phyloP scores from a whole-genome alignment of 2,113 vertebrate species.

The Gavia stellata region DNA sequence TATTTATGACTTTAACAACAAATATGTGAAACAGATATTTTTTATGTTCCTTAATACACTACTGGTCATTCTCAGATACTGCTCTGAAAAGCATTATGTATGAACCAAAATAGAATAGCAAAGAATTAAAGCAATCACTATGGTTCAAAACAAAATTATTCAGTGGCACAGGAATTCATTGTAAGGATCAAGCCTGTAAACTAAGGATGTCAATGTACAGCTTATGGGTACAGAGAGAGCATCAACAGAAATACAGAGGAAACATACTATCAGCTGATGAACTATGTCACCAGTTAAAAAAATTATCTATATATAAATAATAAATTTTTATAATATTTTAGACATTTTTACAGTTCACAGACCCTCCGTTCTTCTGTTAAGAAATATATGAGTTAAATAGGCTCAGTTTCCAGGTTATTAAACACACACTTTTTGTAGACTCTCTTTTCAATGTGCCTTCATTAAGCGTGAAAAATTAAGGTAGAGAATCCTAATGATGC shows the following conservation, averaged over 20 bases:
- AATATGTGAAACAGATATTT: not conserved
- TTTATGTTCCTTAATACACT: not conserved
- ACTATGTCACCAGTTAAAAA: not conserved
- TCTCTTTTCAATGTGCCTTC: not conserved
- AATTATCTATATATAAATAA: not conserved
- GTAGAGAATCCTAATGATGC: not conserved
- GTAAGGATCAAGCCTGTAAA: constrained; percentile 1
- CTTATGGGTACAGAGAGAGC: not conserved
- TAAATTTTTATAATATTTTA: not conserved
- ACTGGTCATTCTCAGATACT: not conserved
- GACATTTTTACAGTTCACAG: not conserved
- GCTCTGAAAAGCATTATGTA: not conserved
- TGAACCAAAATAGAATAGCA: not conserved
- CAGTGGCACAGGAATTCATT: not conserved
- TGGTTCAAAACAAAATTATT: not conserved
- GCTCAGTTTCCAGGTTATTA: not conserved
- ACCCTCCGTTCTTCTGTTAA: constrained; percentile 8
- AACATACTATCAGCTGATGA: not conserved
- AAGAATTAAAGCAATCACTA: not conserved
- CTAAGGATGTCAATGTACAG: not conserved
- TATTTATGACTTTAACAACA: not conserved
- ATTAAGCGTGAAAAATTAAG: not conserved
- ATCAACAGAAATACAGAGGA: not conserved
- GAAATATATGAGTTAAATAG: constrained; percentile 11
- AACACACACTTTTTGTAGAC: not conserved